Percentiles rank a stretch among this genome's conserved stretches.
Conservation (phyloP, 1,140 invertebrate species). For the Nasonia vitripennis region DNA sequence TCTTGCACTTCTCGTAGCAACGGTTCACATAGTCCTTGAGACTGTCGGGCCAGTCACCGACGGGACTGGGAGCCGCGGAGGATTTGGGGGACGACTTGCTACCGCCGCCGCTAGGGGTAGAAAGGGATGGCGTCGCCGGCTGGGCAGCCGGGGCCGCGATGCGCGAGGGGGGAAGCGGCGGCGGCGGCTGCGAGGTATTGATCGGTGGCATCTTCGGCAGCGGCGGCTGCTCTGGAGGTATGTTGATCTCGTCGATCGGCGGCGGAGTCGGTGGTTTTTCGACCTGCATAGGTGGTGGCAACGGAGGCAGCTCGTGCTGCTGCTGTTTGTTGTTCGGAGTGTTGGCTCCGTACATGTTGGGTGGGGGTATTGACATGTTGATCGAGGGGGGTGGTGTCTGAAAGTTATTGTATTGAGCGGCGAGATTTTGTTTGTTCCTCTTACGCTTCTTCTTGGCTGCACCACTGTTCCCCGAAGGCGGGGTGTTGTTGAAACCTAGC, state of each 20-base stretch:
- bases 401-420: constrained; percentile 75
- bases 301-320: constrained; percentile 72
- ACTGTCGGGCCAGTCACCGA: constrained; percentile 82
- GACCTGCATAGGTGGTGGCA: constrained; percentile 75
- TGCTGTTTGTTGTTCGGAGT: constrained; percentile 28
- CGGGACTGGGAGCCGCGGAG: constrained; percentile 65
- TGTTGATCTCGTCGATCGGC: constrained; percentile 56
- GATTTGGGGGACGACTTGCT: background rate
- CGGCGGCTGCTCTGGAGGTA: constrained; percentile 65
- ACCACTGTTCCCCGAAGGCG: constrained; percentile 74
- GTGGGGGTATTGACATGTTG: constrained; percentile 47
- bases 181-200: constrained; percentile 51
- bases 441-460: constrained; percentile 85
- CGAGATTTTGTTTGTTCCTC: constrained; percentile 78
- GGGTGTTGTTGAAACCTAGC: constrained; percentile 64
- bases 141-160: constrained; percentile 39
- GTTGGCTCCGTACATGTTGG: constrained; percentile 56
- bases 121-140: constrained; percentile 59
- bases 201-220: constrained; percentile 64
- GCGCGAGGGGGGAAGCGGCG: constrained; percentile 51
- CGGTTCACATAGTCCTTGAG: constrained; percentile 91
- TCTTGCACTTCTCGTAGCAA: constrained; percentile 93
- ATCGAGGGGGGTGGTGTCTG: constrained; percentile 55
- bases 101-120: constrained; percentile 57
- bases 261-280: constrained; percentile 71